These are phyloP conservation scores for Ceraclea dissimilis DNA, from an alignment of 2,888 invertebrate species.

Conservation along the genomic window DNA sequence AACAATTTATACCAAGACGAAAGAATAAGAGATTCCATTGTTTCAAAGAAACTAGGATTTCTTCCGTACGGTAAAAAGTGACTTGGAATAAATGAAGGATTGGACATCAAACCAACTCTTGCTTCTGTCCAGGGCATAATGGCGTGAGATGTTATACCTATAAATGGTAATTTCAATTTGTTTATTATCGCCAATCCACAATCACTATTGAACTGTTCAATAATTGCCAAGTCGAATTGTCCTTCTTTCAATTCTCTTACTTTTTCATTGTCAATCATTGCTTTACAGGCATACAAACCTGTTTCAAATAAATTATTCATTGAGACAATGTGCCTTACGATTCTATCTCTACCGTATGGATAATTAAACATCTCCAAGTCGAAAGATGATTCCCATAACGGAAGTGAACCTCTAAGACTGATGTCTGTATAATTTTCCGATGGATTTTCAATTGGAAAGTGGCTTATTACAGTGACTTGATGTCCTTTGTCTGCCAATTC, in stretches of 20 bases:
- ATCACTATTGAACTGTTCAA: constrained; percentile 43
- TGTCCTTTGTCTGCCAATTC: constrained; percentile 57
- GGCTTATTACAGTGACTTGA: constrained; percentile 58
- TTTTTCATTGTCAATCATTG: constrained; percentile 17
- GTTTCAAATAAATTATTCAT: constrained; percentile 12
- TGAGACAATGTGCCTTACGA: constrained; percentile 14
- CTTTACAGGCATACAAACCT: constrained; percentile 15
- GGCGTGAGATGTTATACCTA: constrained; percentile 46
- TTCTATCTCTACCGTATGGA: constrained; percentile 10
- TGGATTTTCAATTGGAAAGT: constrained; percentile 48
- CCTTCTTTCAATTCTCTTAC: constrained; percentile 20
- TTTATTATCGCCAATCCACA: constrained; percentile 39
- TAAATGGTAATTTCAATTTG: constrained; percentile 40
- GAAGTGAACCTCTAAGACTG: constrained; percentile 36
- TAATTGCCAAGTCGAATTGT: constrained; percentile 41
- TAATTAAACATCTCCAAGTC: constrained; percentile 11
- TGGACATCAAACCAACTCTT: constrained; percentile 42
- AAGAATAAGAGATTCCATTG: constrained; percentile 32
- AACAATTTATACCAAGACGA: constrained; percentile 29
- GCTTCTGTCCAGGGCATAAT: constrained; percentile 43
- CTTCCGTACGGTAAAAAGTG: constrained; percentile 37
- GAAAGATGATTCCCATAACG: constrained; percentile 15
- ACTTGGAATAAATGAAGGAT: constrained; percentile 43
- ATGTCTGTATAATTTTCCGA: constrained; percentile 53
- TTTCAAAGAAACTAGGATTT: constrained; percentile 32